Evolutionary conservation across 2,888 invertebrate genomes (phyloP).

Genomic region (Drosophila fulvimacula): DNA sequence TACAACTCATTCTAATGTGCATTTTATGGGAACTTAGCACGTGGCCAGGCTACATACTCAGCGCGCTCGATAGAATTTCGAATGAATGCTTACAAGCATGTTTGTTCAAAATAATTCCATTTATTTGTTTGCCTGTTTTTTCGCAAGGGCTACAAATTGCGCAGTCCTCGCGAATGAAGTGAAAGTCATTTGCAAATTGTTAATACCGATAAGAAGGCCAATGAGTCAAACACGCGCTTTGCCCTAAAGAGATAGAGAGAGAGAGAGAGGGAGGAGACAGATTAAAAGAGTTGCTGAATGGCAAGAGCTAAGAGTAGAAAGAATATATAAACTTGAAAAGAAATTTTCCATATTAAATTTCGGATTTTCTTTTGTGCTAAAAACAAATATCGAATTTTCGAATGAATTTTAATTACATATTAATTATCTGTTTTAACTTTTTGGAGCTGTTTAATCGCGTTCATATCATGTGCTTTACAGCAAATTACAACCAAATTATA

Average conservation of each 20-base stretch:
- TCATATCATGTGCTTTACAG: slow-evolving; percentile 62
- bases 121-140: slow-evolving; percentile 27
- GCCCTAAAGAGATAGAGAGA: not conserved
- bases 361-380: not conserved
- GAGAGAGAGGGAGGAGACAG: not conserved
- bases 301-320: no score
- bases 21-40: slow-evolving; percentile 64
- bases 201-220: slow-evolving; percentile 16
- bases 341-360: not conserved
- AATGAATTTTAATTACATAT: slow-evolving; percentile 55
- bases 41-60: slow-evolving; percentile 41
- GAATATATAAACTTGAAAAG: no score
- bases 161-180: slow-evolving; percentile 55
- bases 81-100: slow-evolving; percentile 15
- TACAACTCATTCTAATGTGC: slow-evolving; percentile 28
- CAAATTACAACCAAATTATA: slow-evolving; percentile 78
- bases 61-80: slow-evolving; percentile 4
- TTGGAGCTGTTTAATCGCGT: slow-evolving; percentile 59
- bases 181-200: slow-evolving; percentile 53
- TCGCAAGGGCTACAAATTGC: slow-evolving; percentile 25
- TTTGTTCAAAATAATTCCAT: slow-evolving; percentile 37
- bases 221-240: slow-evolving; percentile 22
- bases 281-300: no score
- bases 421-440: slow-evolving; percentile 75
- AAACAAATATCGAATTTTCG: slow-evolving; percentile 8